Conservation (phyloP, 2,888 invertebrate species). For the Pegoplata infirma region DNA sequence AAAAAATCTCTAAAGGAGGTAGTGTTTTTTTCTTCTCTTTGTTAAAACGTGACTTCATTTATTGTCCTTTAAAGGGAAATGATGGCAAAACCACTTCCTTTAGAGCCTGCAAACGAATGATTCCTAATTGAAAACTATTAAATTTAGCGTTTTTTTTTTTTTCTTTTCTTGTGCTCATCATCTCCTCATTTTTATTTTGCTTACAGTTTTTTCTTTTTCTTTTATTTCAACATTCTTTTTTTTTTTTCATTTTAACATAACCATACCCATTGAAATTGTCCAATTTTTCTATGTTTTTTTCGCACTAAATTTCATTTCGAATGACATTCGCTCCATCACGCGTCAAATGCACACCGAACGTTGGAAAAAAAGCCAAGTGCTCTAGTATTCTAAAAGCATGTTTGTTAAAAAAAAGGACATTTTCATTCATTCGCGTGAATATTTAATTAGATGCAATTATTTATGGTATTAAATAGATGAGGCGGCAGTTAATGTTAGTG, state of each 20-base stretch:
- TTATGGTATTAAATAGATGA: slow-evolving; percentile 78
- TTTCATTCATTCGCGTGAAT: slow-evolving; percentile 75
- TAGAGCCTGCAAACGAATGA: slow-evolving; percentile 75
- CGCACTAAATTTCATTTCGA: slow-evolving; percentile 76
- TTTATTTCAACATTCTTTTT: slow-evolving; percentile 49
- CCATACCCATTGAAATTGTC: slow-evolving; percentile 63
- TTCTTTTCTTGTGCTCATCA: slow-evolving; percentile 64
- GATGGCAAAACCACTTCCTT: slow-evolving; percentile 62
- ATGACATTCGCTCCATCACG: slow-evolving; percentile 78
- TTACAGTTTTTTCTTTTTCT: slow-evolving; percentile 53
- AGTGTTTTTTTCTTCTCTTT: slow-evolving; percentile 44
- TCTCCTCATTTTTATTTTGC: slow-evolving; percentile 43
- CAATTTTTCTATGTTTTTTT: slow-evolving; percentile 61
- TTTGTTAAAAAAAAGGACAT: slow-evolving; percentile 71
- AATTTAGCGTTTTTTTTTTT: slow-evolving; percentile 66
- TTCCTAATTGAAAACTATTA: slow-evolving; percentile 78
- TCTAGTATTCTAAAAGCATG: slow-evolving; percentile 54
- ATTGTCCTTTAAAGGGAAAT: slow-evolving; percentile 67
- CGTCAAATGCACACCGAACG: slow-evolving; percentile 74
- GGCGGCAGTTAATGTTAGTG: slow-evolving; percentile 75
- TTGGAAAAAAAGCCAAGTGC: slow-evolving; percentile 53
- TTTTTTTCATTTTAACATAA: slow-evolving; percentile 54
- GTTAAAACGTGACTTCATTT: slow-evolving; percentile 76
- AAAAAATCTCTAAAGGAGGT: slow-evolving; percentile 47
- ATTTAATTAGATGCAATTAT: slow-evolving; percentile 78